Conservation (phyloP, 2,888 invertebrate species). For the Ernsta delagoae region DNA sequence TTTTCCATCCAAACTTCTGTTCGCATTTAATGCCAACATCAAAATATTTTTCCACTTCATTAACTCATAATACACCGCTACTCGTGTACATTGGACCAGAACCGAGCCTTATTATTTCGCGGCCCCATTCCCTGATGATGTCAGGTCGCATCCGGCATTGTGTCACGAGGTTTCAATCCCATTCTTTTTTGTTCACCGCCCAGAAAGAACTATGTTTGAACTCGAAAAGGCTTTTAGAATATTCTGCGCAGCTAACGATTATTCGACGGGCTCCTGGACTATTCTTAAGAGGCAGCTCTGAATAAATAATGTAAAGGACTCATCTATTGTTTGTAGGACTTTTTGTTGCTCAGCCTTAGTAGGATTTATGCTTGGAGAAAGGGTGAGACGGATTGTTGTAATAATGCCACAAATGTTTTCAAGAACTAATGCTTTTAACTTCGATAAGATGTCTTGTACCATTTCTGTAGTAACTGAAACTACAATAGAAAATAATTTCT, state of each 20-base stretch:
- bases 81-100: slow-evolving; percentile 51
- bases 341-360: slow-evolving; percentile 4
- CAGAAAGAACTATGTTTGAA: slow-evolving; percentile 55
- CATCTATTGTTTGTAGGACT: slow-evolving; percentile 19
- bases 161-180: slow-evolving; percentile 79
- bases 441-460: neutral
- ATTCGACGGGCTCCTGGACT: slow-evolving; percentile 31
- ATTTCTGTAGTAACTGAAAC: neutral
- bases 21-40: too few relatives aligned
- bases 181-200: slow-evolving; percentile 61
- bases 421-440: neutral
- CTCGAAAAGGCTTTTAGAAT: slow-evolving; percentile 46
- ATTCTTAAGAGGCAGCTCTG: slow-evolving; percentile 30
- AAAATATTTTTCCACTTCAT: slow-evolving; percentile 10
- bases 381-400: neutral
- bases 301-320: slow-evolving; percentile 37
- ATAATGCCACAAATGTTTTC: neutral
- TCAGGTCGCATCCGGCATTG: slow-evolving; percentile 81
- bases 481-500: neutral
- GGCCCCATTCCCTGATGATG: slow-evolving; percentile 83
- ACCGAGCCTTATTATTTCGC: slow-evolving; percentile 80
- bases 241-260: slow-evolving; percentile 35
- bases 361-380: neutral
- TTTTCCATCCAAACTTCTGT: too few relatives aligned
- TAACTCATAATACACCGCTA: slow-evolving; percentile 2